Conservation (phyloP, 2,113 vertebrate genomes). For the Dendrocopos noguchii region DNA sequence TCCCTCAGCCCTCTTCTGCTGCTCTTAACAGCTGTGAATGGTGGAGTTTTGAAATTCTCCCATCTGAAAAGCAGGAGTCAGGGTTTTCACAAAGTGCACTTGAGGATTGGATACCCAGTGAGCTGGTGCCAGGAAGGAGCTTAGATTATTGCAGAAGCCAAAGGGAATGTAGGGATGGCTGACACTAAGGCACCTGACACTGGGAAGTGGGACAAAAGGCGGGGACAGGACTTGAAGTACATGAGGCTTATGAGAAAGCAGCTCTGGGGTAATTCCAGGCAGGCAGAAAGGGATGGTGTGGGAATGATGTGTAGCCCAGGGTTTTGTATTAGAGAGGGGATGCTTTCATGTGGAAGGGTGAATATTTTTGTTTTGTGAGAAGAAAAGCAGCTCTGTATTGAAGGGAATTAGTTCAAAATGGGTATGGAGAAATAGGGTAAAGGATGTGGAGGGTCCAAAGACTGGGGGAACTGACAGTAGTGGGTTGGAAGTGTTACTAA, state of each 20-base stretch:
- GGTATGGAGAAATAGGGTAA: background rate
- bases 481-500: background rate
- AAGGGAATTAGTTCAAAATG: background rate
- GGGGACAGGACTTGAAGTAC: background rate
- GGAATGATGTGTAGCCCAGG: background rate
- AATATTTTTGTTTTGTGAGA: background rate
- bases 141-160: background rate
- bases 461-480: background rate
- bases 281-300: background rate
- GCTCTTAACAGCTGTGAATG: background rate
- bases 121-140: background rate
- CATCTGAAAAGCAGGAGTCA: background rate
- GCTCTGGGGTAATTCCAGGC: background rate
- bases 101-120: background rate
- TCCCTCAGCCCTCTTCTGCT: background rate
- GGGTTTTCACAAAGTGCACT: background rate
- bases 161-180: background rate
- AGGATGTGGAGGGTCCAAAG: background rate
- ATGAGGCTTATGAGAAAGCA: background rate
- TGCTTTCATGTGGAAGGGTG: background rate
- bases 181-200: background rate
- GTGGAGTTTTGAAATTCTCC: background rate
- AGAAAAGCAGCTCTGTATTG: background rate
- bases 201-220: background rate
- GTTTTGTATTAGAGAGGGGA: background rate